These are phyloP conservation scores for Suncus etruscus DNA, from an alignment of 2,113 vertebrate genomes.

Conservation along the genomic window DNA sequence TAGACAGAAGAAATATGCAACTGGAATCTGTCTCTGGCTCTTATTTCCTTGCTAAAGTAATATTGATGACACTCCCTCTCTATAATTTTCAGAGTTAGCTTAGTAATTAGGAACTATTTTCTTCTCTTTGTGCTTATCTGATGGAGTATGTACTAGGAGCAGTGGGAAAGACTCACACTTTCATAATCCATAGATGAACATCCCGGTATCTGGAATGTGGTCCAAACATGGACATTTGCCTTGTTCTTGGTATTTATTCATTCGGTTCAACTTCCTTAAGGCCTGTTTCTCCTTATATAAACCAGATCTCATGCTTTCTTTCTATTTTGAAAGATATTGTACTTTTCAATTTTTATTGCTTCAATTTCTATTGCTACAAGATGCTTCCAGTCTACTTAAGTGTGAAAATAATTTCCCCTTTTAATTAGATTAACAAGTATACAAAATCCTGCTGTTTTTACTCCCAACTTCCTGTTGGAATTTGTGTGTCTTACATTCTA, in stretches of 20 bases:
- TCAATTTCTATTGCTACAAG: background rate
- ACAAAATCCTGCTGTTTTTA: background rate
- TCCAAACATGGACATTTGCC: background rate
- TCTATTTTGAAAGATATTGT: background rate
- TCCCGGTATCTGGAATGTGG: accelerated
- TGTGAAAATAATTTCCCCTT: background rate
- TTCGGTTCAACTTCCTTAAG: background rate
- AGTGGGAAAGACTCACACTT: background rate
- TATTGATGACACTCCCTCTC: accelerated
- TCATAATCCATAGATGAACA: background rate
- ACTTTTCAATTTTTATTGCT: conserved; percentile 28
- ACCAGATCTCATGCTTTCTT: background rate
- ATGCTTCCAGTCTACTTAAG: background rate
- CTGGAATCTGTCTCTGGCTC: background rate
- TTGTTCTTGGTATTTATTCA: background rate
- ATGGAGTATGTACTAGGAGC: background rate
- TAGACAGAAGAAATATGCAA: background rate
- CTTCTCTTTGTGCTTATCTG: background rate
- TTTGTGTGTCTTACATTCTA: conserved; percentile 45
- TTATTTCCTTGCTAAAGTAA: background rate
- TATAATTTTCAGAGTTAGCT: background rate
- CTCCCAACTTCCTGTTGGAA: background rate
- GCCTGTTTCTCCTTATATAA: background rate
- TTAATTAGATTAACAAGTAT: background rate
- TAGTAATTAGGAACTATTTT: background rate